phyloP scores from a whole-genome alignment of 2,888 invertebrate species.

The Lochmaea capreae region DNA sequence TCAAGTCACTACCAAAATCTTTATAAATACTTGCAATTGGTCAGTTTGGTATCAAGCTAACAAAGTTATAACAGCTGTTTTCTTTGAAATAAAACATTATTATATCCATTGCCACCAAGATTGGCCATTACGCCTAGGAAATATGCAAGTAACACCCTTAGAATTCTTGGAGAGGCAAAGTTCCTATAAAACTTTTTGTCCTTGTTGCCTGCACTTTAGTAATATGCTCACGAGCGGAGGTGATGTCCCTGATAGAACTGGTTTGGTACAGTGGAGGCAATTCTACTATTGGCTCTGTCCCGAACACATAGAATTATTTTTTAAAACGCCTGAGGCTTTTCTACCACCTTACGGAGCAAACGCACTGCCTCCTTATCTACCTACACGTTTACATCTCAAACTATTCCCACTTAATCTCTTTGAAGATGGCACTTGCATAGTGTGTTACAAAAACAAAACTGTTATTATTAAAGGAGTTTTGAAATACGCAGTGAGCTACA shows the following conservation, averaged over 20 bases:
- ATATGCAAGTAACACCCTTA: slow-evolving; percentile 70
- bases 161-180: slow-evolving; percentile 69
- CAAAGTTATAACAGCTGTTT: slow-evolving; percentile 61
- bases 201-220: slow-evolving; percentile 68
- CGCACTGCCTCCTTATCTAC: slow-evolving; percentile 67
- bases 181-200: slow-evolving; percentile 70
- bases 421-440: slow-evolving; percentile 72
- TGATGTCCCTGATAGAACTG: slow-evolving; percentile 68
- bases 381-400: slow-evolving; percentile 58
- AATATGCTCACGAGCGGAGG: slow-evolving; percentile 62
- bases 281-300: slow-evolving; percentile 73
- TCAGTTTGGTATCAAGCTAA: slow-evolving; percentile 67
- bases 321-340: slow-evolving; percentile 64
- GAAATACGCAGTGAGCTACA: slow-evolving; percentile 67
- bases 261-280: slow-evolving; percentile 69
- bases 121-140: slow-evolving; percentile 67
- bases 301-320: slow-evolving; percentile 68
- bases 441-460: slow-evolving; percentile 71
- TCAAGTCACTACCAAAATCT: slow-evolving; percentile 68
- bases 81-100: slow-evolving; percentile 68
- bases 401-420: slow-evolving; percentile 59
- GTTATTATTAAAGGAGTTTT: slow-evolving; percentile 65
- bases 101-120: slow-evolving; percentile 65
- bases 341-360: slow-evolving; percentile 61
- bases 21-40: slow-evolving; percentile 70